These are phyloP conservation scores for Tretioscincus oriximinensis DNA, from an alignment of 2,113 vertebrate species.

Conservation along the genomic window DNA sequence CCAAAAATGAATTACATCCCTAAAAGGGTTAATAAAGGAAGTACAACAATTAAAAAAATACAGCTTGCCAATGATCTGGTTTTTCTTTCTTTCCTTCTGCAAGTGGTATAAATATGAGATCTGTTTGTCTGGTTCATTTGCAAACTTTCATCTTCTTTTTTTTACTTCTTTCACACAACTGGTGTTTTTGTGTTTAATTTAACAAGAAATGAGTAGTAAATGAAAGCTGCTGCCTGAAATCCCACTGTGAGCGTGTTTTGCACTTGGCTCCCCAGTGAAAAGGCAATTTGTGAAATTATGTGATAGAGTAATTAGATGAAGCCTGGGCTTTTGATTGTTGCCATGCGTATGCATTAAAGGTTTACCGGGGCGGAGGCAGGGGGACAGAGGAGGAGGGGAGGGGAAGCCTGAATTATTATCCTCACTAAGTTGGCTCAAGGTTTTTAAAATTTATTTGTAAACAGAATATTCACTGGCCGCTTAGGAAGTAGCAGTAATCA, in stretches of 20 bases:
- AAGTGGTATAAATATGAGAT: slow-evolving; percentile 69
- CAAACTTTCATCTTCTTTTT: slow-evolving; percentile 67
- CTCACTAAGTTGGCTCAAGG: slow-evolving; percentile 83
- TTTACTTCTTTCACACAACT: slow-evolving; percentile 82
- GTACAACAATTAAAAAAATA: slow-evolving; percentile 50
- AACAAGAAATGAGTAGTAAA: slow-evolving; percentile 97
- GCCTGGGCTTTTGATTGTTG: slow-evolving; percentile 88
- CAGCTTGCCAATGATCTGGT: slow-evolving; percentile 62
- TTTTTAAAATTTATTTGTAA: slow-evolving; percentile 94
- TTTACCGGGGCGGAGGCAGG: slow-evolving; percentile 64
- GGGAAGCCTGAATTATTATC: slow-evolving; percentile 77
- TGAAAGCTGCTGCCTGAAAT: slow-evolving; percentile 91
- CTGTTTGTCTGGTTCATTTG: slow-evolving; percentile 72
- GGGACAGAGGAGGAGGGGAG: neutral
- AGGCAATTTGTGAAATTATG: slow-evolving; percentile 99
- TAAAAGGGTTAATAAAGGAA: slow-evolving; percentile 46
- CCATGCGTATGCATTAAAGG: slow-evolving; percentile 78
- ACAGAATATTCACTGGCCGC: slow-evolving; percentile 87
- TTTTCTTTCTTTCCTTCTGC: slow-evolving; percentile 33
- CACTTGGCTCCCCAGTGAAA: slow-evolving; percentile 94
- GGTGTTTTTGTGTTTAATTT: slow-evolving; percentile 97
- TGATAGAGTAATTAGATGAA: slow-evolving; percentile 99
- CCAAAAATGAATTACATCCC: neutral
- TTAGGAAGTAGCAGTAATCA: slow-evolving; percentile 90
- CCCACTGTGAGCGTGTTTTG: slow-evolving; percentile 90